These are phyloP conservation scores for Zaprionus ghesquierei DNA, from an alignment of 1,140 invertebrate species.

Conservation along the genomic window DNA sequence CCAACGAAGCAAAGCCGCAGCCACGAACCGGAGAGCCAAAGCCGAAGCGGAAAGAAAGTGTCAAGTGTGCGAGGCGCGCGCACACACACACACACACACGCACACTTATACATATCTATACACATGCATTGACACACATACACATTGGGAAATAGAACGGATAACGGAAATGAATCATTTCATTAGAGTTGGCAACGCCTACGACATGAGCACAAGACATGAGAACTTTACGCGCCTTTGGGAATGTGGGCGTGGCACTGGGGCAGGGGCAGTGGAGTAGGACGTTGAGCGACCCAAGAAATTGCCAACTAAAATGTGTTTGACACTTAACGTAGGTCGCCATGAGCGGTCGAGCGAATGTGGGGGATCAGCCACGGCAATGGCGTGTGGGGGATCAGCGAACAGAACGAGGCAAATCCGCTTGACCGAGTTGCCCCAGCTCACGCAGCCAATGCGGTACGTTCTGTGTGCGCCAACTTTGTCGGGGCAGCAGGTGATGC, in stretches of 20 bases:
- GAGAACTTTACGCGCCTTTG: slow-evolving; percentile 48
- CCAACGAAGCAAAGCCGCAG: slow-evolving; percentile 65
- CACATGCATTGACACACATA: slow-evolving; percentile 3
- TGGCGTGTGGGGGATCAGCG: background rate
- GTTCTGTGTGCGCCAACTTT: background rate
- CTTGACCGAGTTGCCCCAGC: slow-evolving; percentile 13
- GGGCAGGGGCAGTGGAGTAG: background rate
- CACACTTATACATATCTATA: background rate
- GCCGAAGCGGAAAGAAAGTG: slow-evolving; percentile 70
- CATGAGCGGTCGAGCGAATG: background rate
- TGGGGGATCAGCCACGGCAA: background rate
- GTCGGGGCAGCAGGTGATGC: slow-evolving; percentile 12
- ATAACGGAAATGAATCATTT: slow-evolving; percentile 81
- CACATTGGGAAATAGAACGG: slow-evolving; percentile 41
- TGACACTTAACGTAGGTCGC: slow-evolving; percentile 77
- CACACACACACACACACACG: slow-evolving; percentile 12
- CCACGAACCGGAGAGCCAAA: slow-evolving; percentile 35
- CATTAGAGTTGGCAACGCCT: slow-evolving; percentile 80
- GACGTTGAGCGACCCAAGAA: slow-evolving; percentile 65
- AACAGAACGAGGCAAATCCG: slow-evolving; percentile 19
- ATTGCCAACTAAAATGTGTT: slow-evolving; percentile 76
- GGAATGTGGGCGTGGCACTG: background rate
- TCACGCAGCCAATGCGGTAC: background rate
- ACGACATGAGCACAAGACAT: slow-evolving; percentile 66
- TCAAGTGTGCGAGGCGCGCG: slow-evolving; percentile 56